Evolutionary conservation across 2,797 vertebrate species (phyloP).

Genomic region (Hydrolagus colliei): DNA sequence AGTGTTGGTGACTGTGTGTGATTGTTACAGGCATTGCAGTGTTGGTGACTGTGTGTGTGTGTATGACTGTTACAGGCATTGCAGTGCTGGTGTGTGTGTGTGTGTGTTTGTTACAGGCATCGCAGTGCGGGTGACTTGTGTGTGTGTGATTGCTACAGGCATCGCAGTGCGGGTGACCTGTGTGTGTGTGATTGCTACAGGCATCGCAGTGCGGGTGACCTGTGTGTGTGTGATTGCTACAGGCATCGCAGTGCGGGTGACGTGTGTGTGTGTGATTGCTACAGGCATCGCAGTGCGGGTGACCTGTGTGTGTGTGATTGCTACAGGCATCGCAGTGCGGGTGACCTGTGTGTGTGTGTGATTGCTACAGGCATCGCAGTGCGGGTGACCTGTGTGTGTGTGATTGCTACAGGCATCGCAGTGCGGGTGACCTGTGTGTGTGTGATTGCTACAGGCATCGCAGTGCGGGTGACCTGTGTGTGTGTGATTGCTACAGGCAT

Average conservation of each 20-base stretch:
- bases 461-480: not conserved
- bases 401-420: conserved; percentile 51
- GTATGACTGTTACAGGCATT: not conserved
- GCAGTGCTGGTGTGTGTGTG: not conserved
- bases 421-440: conserved; percentile 51
- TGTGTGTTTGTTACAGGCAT: not conserved
- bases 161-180: conserved; percentile 58
- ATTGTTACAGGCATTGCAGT: not conserved
- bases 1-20: conserved; percentile 45
- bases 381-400: not conserved
- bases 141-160: conserved; percentile 47
- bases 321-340: not conserved
- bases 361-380: not conserved
- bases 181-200: conserved; percentile 20
- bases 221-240: conserved; percentile 1
- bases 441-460: not conserved
- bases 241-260: conserved; percentile 65
- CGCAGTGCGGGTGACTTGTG: not conserved
- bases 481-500: not conserved
- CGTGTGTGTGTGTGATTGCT: conserved; percentile 38
- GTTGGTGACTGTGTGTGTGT: not conserved
- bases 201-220: not conserved
- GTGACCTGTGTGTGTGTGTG: not conserved
- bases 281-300: not conserved
- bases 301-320: not conserved